Conservation (phyloP, 2,888 invertebrate genomes). For the Microctonus brassicae region DNA sequence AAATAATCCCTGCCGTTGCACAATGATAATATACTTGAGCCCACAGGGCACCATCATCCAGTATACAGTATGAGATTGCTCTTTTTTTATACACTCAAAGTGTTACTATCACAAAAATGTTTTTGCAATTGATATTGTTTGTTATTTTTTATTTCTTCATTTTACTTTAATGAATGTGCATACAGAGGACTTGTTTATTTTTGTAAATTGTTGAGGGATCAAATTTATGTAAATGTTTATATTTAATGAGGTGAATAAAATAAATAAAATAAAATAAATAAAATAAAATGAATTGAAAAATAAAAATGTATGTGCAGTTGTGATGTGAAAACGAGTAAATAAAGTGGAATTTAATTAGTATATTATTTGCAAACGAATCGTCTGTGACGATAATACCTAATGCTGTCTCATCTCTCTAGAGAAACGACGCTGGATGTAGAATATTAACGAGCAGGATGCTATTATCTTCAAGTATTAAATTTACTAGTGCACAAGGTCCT, state of each 20-base stretch:
- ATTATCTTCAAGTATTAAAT: slow-evolving; percentile 22
- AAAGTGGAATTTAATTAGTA: not conserved
- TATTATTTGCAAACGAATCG: not conserved
- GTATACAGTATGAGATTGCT: not conserved
- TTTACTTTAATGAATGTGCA: not conserved
- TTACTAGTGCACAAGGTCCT: slow-evolving; percentile 16
- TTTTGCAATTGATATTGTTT: not conserved
- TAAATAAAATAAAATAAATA: not conserved
- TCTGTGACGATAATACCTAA: not conserved
- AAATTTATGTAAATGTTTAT: too few relatives aligned
- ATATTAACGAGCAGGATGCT: slow-evolving; percentile 19
- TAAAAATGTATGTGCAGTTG: too few relatives aligned
- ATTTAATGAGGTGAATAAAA: too few relatives aligned
- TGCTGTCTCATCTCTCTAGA: not conserved
- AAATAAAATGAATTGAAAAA: not conserved
- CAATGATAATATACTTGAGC: not conserved
- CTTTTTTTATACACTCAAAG: not conserved
- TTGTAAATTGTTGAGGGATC: not conserved
- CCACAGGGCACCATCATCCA: not conserved
- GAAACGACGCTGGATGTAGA: not conserved
- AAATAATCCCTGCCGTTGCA: slow-evolving; percentile 4
- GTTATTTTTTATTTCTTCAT: not conserved
- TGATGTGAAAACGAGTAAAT: too few relatives aligned
- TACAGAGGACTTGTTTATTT: not conserved
- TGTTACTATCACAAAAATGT: not conserved